A percentile compares a stretch with the other conserved stretches of the same genome.
These are phyloP conservation scores for Eueides isabella DNA, from an alignment of 1,140 invertebrate genomes.

Conservation along the genomic window DNA sequence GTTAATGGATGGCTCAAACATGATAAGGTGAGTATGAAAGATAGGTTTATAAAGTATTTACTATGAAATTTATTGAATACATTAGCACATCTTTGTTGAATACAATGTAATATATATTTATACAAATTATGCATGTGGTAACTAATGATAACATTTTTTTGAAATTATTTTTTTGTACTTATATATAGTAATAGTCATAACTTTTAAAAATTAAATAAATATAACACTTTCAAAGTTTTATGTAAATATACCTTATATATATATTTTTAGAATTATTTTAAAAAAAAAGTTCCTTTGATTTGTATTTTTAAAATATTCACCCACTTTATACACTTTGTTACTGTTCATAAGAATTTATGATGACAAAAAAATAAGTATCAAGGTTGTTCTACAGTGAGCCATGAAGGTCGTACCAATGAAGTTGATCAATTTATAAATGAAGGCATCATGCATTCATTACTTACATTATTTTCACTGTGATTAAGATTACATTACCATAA, in stretches of 20 bases:
- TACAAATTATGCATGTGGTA: too few relatives aligned
- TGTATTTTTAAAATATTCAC: too few relatives aligned
- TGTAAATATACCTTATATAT: too few relatives aligned
- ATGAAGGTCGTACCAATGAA: slow-evolving; percentile 22
- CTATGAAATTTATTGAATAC: not conserved
- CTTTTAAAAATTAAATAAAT: too few relatives aligned
- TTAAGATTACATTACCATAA: not conserved
- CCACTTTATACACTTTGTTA: not conserved
- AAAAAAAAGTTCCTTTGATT: too few relatives aligned
- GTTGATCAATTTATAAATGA: slow-evolving; percentile 16
- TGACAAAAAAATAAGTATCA: not conserved
- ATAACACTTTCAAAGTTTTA: too few relatives aligned
- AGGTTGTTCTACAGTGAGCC: slow-evolving; percentile 6
- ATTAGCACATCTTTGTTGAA: not conserved
- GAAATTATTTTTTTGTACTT: too few relatives aligned
- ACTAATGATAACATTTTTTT: too few relatives aligned
- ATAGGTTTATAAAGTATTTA: not conserved
- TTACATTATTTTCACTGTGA: not conserved
- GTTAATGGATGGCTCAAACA: slow-evolving; percentile 67
- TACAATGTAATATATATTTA: not conserved
- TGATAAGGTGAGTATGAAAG: slow-evolving; percentile 58
- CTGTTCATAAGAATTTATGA: not conserved
- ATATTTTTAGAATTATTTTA: too few relatives aligned
- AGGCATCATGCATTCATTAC: not conserved
- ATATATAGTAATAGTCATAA: too few relatives aligned